Evolutionary conservation across 2,888 invertebrate species (phyloP).

Genomic region (Chalcosyrphus nemorum): DNA sequence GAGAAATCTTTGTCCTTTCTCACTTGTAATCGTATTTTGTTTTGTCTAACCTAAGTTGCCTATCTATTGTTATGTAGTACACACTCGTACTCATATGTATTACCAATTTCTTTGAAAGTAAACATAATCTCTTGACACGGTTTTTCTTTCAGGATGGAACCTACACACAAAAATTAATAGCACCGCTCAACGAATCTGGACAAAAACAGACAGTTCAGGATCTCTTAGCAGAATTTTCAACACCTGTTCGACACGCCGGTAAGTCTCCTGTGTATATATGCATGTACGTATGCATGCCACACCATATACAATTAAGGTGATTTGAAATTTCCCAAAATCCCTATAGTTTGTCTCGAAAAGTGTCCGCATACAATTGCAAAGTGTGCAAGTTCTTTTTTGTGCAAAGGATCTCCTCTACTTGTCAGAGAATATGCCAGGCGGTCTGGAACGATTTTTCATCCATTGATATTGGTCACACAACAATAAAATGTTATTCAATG

Average conservation of each 20-base stretch:
- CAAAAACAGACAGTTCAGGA: slow-evolving; percentile 81
- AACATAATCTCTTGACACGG: slow-evolving; percentile 40
- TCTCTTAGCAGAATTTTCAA: slow-evolving; percentile 80
- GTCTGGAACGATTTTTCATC: slow-evolving; percentile 76
- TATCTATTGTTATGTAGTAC: not conserved
- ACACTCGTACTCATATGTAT: not conserved
- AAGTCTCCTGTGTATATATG: slow-evolving; percentile 73
- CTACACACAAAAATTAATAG: slow-evolving; percentile 80
- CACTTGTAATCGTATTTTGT: not conserved
- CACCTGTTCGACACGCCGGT: slow-evolving; percentile 81
- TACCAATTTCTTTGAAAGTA: slow-evolving; percentile 1
- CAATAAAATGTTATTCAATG: slow-evolving; percentile 71
- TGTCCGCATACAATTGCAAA: slow-evolving; percentile 58
- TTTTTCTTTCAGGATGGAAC: slow-evolving; percentile 79
- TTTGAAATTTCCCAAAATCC: slow-evolving; percentile 61
- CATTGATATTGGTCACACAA: slow-evolving; percentile 72
- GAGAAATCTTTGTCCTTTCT: not conserved
- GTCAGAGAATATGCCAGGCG: slow-evolving; percentile 77
- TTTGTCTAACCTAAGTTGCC: not conserved
- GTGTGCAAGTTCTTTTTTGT: slow-evolving; percentile 35
- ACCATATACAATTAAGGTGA: slow-evolving; percentile 68
- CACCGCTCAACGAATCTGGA: slow-evolving; percentile 79
- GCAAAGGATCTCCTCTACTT: too few relatives aligned
- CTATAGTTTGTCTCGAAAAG: slow-evolving; percentile 37
- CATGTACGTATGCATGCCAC: slow-evolving; percentile 28